Percentiles rank a stretch among this genome's conserved stretches.
phyloP scores from a whole-genome alignment of 1,140 invertebrate species.

The Procambarus virginalis region DNA sequence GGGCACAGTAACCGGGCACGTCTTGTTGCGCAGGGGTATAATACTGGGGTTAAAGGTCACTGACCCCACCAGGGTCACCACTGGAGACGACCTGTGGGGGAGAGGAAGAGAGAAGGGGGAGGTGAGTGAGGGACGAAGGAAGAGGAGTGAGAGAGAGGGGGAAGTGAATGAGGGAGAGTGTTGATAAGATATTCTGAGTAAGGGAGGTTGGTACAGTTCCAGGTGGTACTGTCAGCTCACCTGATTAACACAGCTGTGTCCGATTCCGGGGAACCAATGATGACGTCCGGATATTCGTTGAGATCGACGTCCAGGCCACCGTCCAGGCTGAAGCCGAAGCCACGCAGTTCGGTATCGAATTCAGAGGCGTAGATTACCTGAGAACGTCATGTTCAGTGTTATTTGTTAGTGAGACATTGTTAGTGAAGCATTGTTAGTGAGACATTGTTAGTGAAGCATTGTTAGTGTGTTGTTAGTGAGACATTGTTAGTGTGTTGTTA shows the following conservation, averaged over 20 bases:
- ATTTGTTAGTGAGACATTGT: too few species aligned
- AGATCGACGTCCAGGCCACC: conserved; percentile 91
- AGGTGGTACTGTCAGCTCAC: conserved; percentile 20
- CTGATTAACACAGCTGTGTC: conserved; percentile 82
- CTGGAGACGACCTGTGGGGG: conserved; percentile 2
- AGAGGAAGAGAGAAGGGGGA: neutral
- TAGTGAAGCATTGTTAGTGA: too few species aligned
- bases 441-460: too few species aligned
- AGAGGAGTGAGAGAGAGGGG: too few species aligned
- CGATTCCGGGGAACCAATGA: conserved; percentile 90
- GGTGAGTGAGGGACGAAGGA: too few species aligned
- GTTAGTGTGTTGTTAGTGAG: too few species aligned
- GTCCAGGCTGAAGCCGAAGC: conserved; percentile 90
- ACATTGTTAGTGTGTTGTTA: too few species aligned
- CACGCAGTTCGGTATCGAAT: conserved; percentile 37
- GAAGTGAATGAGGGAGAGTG: too few species aligned
- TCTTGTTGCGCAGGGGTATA: neutral
- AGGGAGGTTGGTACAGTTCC: too few species aligned
- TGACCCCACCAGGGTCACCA: neutral
- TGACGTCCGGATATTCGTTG: conserved; percentile 91
- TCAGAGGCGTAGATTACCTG: neutral
- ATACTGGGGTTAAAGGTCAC: neutral
- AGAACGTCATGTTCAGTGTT: too few species aligned
- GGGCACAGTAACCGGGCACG: neutral
- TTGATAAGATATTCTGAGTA: too few species aligned